Base-by-base conservation (phyloP, 53 echinoderm and acorn worm species). In the Paelopatides confundens region DNA sequence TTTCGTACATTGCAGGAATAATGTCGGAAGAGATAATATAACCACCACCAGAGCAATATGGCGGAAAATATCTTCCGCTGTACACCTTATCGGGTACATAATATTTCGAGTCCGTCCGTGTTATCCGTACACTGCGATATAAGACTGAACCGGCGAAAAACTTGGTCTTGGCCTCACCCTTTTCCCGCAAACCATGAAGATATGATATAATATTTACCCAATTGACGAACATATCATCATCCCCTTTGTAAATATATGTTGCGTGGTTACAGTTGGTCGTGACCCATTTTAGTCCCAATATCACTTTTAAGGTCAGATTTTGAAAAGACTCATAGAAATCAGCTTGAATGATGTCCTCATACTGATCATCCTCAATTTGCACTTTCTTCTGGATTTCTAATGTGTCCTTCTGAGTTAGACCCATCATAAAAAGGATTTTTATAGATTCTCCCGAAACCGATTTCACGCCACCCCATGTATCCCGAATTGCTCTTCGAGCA, bases 141-240 rank as follows among this genome's bases (percentile, higher is more conserved):
- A 94, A 71, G 4, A 91, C 93, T 10, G 93, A 93, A 7, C 96
- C 96, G 15, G 94, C 62, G 82, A 91, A 95, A 77, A 88, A 93
- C 67, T 85, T 91, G 8, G 39, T 46, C 39, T 71, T 82, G 6
- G 92, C 94, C 24, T 82, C 71, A 12, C 96, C 94, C 24, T 86
- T 85, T 65, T 63, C 70, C 52, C 91, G 77, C 15, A 64, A 47
- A 21, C 89, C 85, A 29, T 89, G 81, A 36, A 96, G 33, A 47
- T 91, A 70, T 5, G 79, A 71, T n/a, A 93, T 71, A 76, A 94
- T 94, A 69, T 91, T 89, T 8, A 94, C 65, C 85, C 93, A 95
- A 64, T 97, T 97, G 36, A 97, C 98, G 28, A 97, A 97, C 95
- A 97, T 95, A 65, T 97, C 98, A 51, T 97, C 98, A 85, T 97